Base-by-base conservation (phyloP, 1,140 invertebrate genomes). In the Microplitis mediator region DNA sequence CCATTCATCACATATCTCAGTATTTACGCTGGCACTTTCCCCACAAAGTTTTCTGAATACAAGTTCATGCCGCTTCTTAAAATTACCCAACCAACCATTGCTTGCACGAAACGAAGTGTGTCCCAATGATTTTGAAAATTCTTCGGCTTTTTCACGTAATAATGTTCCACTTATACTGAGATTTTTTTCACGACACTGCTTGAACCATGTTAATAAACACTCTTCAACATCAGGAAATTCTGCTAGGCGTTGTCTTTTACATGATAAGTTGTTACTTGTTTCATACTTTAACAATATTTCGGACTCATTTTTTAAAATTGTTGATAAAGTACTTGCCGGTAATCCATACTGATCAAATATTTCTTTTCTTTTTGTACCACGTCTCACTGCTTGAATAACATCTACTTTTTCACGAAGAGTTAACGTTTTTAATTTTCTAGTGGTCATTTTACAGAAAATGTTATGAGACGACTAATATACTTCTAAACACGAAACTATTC, bases 41-140 rank as follows among this genome's bases (percentile, higher is more conserved):
- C 82, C 79, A 64, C 76, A 81, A 64, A 81, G 63, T 77, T 76
- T 80, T 75, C 76, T 77, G 72, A 80, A 80, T 51, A 67, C 77
- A 60, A 84, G 68, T 62, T 74, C 69, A 65, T 81, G 70, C 36
- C 77, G 69, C 66, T 78, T 81, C 72, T 82, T 81, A 74, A 82
- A 85, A 74, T 81, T 80, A 34, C 79, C 68, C 36, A 84, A 69
- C 83, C 85, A 87, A 51, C 82, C 83, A 78, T 83, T 77, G 65
- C 81, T 82, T 51, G 80, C 83, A 16, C 58, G 65, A 79, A 86
- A n/a, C 63, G 79, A 76, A 45, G 60, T 56, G 71, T 73, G 58
- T 67, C 75, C 74, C 36, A 85, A 77, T 76, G 76, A 60, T 78
- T 65, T 67, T 23, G 81, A 76, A 73, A 82, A 78, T 77, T 79